phyloP scores from a whole-genome alignment of 2,797 vertebrate species.

The Anas flavirostris region DNA sequence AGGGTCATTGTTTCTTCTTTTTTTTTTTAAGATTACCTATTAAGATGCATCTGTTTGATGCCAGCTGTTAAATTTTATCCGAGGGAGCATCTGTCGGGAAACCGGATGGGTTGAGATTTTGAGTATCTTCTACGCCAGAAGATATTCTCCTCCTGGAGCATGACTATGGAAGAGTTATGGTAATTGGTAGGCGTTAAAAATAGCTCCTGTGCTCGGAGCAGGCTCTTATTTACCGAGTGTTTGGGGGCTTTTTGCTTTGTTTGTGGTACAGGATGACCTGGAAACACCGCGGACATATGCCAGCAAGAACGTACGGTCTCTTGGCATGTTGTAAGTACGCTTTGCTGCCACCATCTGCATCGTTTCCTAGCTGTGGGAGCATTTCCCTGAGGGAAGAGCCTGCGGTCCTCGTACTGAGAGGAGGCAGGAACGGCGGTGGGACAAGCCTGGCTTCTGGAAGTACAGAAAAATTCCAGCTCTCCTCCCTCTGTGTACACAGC shows the following conservation, averaged over 20 bases:
- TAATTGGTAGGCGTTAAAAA: background rate
- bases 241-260: background rate
- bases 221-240: background rate
- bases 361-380: background rate
- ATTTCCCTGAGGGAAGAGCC: background rate
- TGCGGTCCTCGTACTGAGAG: background rate
- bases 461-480: background rate
- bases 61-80: slow-evolving; percentile 29
- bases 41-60: slow-evolving; percentile 54
- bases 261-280: background rate
- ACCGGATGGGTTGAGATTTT: background rate
- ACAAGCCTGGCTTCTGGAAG: background rate
- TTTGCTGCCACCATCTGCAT: background rate
- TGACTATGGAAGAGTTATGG: background rate
- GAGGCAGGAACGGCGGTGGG: background rate
- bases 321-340: background rate
- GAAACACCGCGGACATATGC: background rate
- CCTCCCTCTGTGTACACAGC: background rate
- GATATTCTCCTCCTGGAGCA: background rate
- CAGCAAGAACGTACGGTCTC: background rate
- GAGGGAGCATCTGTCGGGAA: background rate
- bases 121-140: background rate
- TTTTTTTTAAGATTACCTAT: background rate
- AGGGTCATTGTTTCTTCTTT: background rate
- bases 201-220: background rate